Conservation (phyloP, 2,888 invertebrate species). For the Drosophila kanekoi region DNA sequence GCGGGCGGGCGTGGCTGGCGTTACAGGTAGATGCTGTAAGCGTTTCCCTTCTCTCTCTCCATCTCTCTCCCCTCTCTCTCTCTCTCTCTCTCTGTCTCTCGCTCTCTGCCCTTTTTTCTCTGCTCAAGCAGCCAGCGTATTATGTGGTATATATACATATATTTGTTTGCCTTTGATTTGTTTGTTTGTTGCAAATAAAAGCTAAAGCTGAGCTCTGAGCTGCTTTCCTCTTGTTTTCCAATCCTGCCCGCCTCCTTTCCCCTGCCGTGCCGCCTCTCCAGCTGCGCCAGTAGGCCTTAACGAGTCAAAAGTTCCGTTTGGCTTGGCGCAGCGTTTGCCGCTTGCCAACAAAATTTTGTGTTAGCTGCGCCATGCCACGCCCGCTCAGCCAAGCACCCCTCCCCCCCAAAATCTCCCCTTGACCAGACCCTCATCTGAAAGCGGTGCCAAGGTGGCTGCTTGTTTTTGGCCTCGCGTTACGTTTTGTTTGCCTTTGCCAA, state of each 20-base stretch:
- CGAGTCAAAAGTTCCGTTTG: constrained; percentile 71
- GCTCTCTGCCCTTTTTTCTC: neutral
- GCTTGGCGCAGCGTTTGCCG: constrained; percentile 36
- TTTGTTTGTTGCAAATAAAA: constrained; percentile 43
- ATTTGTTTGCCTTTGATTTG: constrained; percentile 30
- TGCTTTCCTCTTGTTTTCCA: neutral
- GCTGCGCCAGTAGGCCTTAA: constrained; percentile 60
- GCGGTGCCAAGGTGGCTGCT: constrained; percentile 57
- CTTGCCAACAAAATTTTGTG: constrained; percentile 56
- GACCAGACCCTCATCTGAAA: neutral
- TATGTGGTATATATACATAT: neutral
- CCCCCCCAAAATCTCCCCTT: neutral
- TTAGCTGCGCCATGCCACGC: constrained; percentile 32
- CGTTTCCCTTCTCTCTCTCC: too few relatives aligned
- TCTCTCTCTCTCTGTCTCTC: neutral
- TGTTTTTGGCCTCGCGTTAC: constrained; percentile 34
- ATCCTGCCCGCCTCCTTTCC: neutral
- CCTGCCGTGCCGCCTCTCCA: neutral
- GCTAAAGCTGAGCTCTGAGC: constrained; percentile 11
- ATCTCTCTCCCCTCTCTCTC: neutral
- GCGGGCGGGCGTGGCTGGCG: constrained; percentile 6
- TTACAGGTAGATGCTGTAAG: constrained; percentile 18
- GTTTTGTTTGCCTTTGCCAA: constrained; percentile 64
- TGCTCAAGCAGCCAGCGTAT: neutral
- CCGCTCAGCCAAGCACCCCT: neutral